Conservation (phyloP, 30 jellyfish, hydroid and myxozoan genomes). For the Nemopilema nomurai region DNA sequence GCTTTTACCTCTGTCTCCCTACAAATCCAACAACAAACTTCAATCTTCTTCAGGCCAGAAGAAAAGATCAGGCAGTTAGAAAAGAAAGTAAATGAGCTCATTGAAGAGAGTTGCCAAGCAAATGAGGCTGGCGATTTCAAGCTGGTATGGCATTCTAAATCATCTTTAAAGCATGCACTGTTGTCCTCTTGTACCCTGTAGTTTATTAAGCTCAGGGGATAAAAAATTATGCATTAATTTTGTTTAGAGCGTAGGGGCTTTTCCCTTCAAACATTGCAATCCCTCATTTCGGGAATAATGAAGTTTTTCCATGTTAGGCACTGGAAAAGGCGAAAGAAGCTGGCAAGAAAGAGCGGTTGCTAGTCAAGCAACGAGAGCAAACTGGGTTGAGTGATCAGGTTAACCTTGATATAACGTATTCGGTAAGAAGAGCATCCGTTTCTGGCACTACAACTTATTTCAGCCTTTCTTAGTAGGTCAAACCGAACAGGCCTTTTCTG, state of each 20-base stretch:
- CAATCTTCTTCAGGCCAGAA: constrained; percentile 84
- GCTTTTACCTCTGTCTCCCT: neutral
- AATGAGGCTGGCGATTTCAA: constrained; percentile 84
- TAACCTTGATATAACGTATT: constrained; percentile 93
- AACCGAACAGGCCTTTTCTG: too few species aligned
- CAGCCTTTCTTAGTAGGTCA: too few species aligned
- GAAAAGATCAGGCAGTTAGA: constrained; percentile 89
- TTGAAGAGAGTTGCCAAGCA: constrained; percentile 95
- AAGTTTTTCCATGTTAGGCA: constrained; percentile 52
- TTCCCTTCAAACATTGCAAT: too few species aligned
- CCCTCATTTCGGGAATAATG: too few species aligned
- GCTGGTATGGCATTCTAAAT: constrained; percentile 41
- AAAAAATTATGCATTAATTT: too few species aligned
- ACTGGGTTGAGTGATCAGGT: constrained; percentile 86
- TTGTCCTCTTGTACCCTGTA: too few species aligned
- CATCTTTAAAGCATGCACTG: too few species aligned
- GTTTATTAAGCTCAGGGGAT: too few species aligned
- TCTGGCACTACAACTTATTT: too few species aligned
- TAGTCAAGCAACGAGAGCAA: constrained; percentile 93
- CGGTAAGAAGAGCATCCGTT: constrained; percentile 55
- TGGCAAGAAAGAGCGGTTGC: constrained; percentile 91
- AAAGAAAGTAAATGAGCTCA: constrained; percentile 89
- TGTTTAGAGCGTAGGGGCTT: too few species aligned
- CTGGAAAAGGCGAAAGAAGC: constrained; percentile 99
- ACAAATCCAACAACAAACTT: neutral